A percentile compares a stretch with the other conserved stretches of the same genome.
These are phyloP conservation scores for Pterocles burchelli DNA, from an alignment of 2,113 vertebrate genomes.

Conservation along the genomic window DNA sequence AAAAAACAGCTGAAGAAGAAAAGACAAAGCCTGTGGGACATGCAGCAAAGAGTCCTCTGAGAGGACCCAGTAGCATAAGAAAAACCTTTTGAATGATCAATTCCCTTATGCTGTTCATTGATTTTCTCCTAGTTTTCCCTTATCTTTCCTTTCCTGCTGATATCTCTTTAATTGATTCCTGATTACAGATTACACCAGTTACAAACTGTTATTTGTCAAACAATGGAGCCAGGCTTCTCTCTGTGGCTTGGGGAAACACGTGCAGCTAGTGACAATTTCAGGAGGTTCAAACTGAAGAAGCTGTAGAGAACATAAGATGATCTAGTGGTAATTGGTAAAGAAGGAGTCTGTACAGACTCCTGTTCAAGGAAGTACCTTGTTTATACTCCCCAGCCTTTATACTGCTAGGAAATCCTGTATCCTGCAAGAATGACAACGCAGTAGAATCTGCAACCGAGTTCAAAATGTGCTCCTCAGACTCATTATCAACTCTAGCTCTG, in stretches of 20 bases:
- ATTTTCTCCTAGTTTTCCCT: conserved; percentile 50
- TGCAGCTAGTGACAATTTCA: background rate
- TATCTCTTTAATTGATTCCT: conserved; percentile 64
- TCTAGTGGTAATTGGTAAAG: background rate
- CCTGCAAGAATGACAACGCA: conserved; percentile 50
- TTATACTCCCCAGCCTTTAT: conserved; percentile 18
- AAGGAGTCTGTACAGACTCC: background rate
- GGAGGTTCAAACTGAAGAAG: background rate
- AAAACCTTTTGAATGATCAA: conserved; percentile 36
- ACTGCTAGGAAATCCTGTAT: conserved; percentile 29
- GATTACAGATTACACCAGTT: conserved; percentile 62
- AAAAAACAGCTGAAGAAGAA: background rate
- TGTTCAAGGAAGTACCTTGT: conserved; percentile 27
- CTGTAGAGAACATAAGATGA: background rate
- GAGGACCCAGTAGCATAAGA: background rate
- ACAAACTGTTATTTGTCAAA: conserved; percentile 58
- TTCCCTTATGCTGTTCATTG: conserved; percentile 53
- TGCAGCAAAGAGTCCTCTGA: background rate
- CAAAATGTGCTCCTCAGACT: conserved; percentile 44
- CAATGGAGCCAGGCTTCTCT: background rate
- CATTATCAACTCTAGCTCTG: conserved; percentile 69
- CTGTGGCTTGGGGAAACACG: accelerated
- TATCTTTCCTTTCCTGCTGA: conserved; percentile 49
- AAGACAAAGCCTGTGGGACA: background rate
- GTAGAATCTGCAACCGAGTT: conserved; percentile 56